phyloP scores from a whole-genome alignment of 2,113 vertebrate species.

The Malurus elegans region DNA sequence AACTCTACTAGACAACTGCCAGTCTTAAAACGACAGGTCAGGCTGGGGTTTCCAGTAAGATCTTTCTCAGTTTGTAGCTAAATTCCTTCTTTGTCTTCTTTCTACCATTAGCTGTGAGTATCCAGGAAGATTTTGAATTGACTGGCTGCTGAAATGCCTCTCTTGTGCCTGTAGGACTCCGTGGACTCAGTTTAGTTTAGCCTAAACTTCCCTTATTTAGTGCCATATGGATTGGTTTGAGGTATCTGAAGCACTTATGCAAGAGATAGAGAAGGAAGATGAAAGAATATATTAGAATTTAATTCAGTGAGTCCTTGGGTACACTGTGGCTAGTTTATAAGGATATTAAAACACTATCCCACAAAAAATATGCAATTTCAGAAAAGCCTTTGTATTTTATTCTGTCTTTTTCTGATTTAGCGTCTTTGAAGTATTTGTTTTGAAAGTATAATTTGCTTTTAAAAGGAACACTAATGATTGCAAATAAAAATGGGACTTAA shows the following conservation, averaged over 20 bases:
- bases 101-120: background rate
- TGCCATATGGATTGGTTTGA: background rate
- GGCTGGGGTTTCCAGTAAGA: background rate
- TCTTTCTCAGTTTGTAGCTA: background rate
- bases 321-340: background rate
- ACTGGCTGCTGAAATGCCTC: background rate
- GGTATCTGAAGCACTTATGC: background rate
- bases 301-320: background rate
- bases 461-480: background rate
- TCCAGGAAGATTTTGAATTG: background rate
- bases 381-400: background rate
- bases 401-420: background rate
- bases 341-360: background rate
- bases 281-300: background rate
- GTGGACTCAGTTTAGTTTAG: background rate
- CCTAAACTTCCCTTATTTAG: background rate
- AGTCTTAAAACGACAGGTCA: background rate
- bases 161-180: background rate
- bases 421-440: background rate
- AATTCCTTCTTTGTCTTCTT: background rate
- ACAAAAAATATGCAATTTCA: background rate
- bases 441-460: background rate
- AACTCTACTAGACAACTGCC: background rate
- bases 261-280: background rate
- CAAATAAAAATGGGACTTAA: background rate